These are phyloP conservation scores for Melanophora roralis DNA, from an alignment of 2,888 invertebrate genomes.

Conservation along the genomic window DNA sequence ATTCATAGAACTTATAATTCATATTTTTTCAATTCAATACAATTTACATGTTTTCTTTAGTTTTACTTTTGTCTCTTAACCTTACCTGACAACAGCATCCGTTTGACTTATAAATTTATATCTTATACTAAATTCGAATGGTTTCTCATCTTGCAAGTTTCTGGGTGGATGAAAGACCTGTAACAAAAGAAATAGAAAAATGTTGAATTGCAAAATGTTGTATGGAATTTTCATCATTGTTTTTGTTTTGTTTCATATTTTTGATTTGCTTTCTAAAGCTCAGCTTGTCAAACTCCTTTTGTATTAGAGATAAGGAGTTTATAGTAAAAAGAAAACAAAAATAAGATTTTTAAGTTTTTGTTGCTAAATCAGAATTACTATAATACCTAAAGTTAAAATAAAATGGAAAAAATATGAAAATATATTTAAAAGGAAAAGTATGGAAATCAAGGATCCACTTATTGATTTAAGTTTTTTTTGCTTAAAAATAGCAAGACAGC, in stretches of 20 bases:
- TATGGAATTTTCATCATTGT: conserved; percentile 13
- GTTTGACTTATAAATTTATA: conserved; percentile 89
- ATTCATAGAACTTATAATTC: not conserved
- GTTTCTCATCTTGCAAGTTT: conserved; percentile 82
- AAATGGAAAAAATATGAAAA: not conserved
- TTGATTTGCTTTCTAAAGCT: too few species aligned
- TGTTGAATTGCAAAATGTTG: conserved; percentile 45
- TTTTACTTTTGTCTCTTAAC: conserved; percentile 42
- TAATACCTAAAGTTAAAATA: conserved; percentile 23
- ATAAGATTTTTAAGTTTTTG: not conserved
- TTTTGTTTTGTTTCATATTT: too few species aligned
- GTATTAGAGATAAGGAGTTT: too few species aligned
- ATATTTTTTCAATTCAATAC: conserved; percentile 45
- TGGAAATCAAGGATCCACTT: too few species aligned
- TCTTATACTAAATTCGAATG: conserved; percentile 88
- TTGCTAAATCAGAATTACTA: conserved; percentile 5
- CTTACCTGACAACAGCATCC: conserved; percentile 85
- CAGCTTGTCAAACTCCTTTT: too few species aligned
- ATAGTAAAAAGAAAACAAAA: conserved; percentile 9
- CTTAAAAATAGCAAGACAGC: too few species aligned
- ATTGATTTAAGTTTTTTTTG: too few species aligned
- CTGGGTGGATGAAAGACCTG: conserved; percentile 80
- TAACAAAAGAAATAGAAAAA: conserved; percentile 23
- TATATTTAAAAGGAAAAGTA: too few species aligned
- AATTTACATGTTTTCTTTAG: conserved; percentile 17